These are phyloP conservation scores for Coluber constrictor DNA, from an alignment of 2,797 vertebrate genomes.

Conservation along the genomic window DNA sequence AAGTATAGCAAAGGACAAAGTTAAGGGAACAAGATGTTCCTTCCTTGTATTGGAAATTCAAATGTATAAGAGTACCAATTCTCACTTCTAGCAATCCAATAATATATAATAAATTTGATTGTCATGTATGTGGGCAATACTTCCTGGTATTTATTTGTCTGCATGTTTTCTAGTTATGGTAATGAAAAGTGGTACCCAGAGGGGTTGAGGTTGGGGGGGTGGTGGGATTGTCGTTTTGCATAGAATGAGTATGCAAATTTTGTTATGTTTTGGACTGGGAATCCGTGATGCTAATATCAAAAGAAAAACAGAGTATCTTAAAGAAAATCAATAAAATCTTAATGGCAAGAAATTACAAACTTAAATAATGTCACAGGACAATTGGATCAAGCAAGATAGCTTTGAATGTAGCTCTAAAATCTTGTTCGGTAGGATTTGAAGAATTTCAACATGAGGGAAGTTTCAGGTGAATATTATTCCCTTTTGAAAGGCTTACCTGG, in stretches of 20 bases:
- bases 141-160: not conserved
- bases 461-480: accelerated
- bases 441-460: not conserved
- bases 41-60: not conserved
- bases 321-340: not conserved
- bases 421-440: not conserved
- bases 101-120: not conserved
- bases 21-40: not conserved
- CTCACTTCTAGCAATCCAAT: not conserved
- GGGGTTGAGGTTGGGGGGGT: not conserved
- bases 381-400: not conserved
- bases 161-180: not conserved
- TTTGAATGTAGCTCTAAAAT: not conserved
- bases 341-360: not conserved
- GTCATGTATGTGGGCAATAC: not conserved
- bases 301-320: not conserved
- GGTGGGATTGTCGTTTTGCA: not conserved
- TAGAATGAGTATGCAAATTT: not conserved
- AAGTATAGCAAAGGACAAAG: not conserved
- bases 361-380: not conserved
- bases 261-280: not conserved
- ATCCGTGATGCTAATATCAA: not conserved
- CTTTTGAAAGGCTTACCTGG: not conserved
- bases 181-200: not conserved
- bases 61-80: not conserved